Conservation (phyloP, 2,888 invertebrate genomes). For the Physocephala rufipes region DNA sequence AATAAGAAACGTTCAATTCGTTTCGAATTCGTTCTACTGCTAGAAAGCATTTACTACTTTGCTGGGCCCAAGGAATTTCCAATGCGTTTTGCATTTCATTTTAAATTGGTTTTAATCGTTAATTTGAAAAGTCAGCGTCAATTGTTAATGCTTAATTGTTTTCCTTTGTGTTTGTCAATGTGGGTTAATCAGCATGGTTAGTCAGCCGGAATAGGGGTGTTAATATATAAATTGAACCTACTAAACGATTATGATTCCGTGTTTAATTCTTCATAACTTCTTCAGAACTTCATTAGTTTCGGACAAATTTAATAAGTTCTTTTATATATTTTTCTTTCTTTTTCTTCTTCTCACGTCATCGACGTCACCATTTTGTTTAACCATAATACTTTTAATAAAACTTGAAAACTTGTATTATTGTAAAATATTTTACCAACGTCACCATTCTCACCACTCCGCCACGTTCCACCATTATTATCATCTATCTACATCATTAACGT, state of each 20-base stretch:
- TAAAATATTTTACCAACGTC: conserved; percentile 29
- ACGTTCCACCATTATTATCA: conserved; percentile 29
- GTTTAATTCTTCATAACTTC: background rate
- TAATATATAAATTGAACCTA: no score
- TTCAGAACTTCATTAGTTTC: background rate
- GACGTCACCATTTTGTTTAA: conserved; percentile 36
- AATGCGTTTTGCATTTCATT: no score
- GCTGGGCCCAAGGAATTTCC: no score
- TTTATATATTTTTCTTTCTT: conserved; percentile 40
- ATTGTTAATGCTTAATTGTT: no score
- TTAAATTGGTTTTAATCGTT: no score
- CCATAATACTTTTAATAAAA: conserved; percentile 30
- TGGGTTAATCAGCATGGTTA: no score
- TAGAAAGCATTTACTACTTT: no score
- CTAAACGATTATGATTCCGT: background rate
- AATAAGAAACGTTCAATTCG: no score
- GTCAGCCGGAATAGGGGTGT: no score
- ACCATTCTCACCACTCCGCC: conserved; percentile 22
- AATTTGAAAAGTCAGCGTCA: no score
- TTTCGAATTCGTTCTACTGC: no score
- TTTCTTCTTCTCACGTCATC: conserved; percentile 38
- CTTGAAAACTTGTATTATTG: conserved; percentile 5
- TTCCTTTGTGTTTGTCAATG: no score
- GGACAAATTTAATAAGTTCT: conserved; percentile 45
- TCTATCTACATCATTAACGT: conserved; percentile 12